phyloP scores from a whole-genome alignment of 2,888 invertebrate species.

The Leptinotarsa juncta region DNA sequence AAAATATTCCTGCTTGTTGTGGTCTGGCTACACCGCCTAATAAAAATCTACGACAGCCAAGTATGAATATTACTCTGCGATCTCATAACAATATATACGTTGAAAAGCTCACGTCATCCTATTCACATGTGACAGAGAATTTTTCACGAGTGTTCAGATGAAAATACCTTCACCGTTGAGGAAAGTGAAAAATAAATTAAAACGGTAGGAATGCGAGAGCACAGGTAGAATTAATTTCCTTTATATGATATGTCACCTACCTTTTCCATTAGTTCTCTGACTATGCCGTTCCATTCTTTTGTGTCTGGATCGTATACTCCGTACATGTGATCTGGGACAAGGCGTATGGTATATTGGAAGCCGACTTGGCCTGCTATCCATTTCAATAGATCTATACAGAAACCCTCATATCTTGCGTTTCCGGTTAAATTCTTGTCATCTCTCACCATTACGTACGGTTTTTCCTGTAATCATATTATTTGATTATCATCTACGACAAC shows the following conservation, averaged over 20 bases:
- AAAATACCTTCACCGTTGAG: no score
- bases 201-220: background rate
- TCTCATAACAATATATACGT: no score
- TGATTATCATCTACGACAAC: no score
- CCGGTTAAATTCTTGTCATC: slow-evolving; percentile 87
- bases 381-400: slow-evolving; percentile 90
- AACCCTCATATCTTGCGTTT: slow-evolving; percentile 89
- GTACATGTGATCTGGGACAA: slow-evolving; percentile 90
- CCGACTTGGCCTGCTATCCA: slow-evolving; percentile 86
- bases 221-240: background rate
- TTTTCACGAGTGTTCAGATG: no score
- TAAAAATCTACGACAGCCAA: no score
- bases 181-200: background rate
- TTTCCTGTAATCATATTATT: slow-evolving; percentile 72
- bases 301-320: slow-evolving; percentile 89
- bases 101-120: no score
- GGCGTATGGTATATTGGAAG: slow-evolving; percentile 85
- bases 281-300: slow-evolving; percentile 92
- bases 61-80: no score
- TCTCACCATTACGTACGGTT: slow-evolving; percentile 92
- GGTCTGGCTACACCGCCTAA: no score
- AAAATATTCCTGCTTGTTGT: no score
- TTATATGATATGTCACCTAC: slow-evolving; percentile 65
- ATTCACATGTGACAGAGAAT: no score
- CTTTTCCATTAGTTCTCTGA: slow-evolving; percentile 87